Evolutionary conservation across 2,113 vertebrate genomes (phyloP).

Genomic region (Lonchura striata): DNA sequence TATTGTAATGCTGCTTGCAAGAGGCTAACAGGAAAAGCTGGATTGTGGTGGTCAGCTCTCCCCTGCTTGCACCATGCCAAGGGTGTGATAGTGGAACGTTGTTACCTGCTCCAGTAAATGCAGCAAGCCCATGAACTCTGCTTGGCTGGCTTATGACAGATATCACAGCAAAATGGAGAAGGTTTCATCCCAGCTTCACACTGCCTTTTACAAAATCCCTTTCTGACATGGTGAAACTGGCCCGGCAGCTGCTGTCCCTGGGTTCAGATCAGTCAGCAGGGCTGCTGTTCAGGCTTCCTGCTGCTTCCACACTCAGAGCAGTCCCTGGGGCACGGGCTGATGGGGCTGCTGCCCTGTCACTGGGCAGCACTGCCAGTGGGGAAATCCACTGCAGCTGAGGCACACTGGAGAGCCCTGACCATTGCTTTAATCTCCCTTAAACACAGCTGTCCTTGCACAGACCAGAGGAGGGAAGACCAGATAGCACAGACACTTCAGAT

Average conservation of each 20-base stretch:
- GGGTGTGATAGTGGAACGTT: not conserved
- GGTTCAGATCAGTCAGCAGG: not conserved
- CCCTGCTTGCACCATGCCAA: accelerated
- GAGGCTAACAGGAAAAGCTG: not conserved
- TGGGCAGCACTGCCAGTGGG: accelerated
- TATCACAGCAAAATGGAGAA: not conserved
- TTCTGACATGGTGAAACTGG: not conserved
- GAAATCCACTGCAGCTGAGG: not conserved
- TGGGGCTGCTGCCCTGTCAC: accelerated
- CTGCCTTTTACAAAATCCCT: not conserved
- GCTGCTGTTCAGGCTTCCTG: not conserved
- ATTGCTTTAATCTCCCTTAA: not conserved
- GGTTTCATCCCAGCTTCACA: not conserved
- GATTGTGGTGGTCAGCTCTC: not conserved
- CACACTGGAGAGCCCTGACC: not conserved
- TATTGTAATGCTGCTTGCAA: not conserved
- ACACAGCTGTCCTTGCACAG: not conserved
- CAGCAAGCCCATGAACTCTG: not conserved
- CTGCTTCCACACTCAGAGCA: not conserved
- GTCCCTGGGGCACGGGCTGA: accelerated
- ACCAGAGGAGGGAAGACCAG: not conserved
- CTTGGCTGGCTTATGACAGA: not conserved
- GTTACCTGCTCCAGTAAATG: not conserved
- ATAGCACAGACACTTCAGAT: not conserved
- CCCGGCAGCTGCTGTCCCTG: not conserved